Evolutionary conservation across 2,113 vertebrate genomes (phyloP).

Genomic region (Petrocephalus microphthalmus): DNA sequence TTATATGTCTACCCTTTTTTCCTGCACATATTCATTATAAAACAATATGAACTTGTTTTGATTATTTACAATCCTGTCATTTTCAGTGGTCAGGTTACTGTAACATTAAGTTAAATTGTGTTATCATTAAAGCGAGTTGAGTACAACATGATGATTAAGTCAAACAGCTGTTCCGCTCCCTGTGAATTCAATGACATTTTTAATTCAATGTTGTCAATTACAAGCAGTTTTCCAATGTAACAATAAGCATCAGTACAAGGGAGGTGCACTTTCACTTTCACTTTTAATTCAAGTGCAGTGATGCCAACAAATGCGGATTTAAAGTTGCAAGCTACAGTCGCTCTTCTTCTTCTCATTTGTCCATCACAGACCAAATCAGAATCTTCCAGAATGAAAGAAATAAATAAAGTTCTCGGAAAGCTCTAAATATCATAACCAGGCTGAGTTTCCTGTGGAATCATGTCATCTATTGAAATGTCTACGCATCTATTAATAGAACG

Average conservation of each 20-base stretch:
- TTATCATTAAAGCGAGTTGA: not conserved
- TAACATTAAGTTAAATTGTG: not conserved
- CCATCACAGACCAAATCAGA: not conserved
- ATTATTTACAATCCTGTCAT: not conserved
- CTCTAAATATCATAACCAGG: not conserved
- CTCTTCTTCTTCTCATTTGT: not conserved
- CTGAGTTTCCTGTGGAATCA: not conserved
- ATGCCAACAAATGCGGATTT: constrained; percentile 6
- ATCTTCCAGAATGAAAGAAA: not conserved
- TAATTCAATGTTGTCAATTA: constrained; percentile 12
- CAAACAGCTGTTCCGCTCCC: not conserved
- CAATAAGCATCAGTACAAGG: constrained; percentile 10
- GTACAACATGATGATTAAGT: not conserved
- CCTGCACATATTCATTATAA: not conserved
- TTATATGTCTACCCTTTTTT: not conserved
- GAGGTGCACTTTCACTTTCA: constrained; percentile 8
- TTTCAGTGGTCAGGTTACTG: not conserved
- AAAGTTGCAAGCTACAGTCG: constrained; percentile 1
- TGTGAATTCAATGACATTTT: constrained; percentile 7
- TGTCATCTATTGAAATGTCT: not conserved
- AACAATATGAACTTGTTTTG: not conserved
- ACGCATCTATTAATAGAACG: constrained; percentile 1
- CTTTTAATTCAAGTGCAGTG: constrained; percentile 3
- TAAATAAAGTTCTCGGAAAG: not conserved
- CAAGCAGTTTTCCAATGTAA: constrained; percentile 15